A percentile compares a stretch with the other conserved stretches of the same genome.
These are phyloP conservation scores for Xerus inauris DNA, from an alignment of 2,113 vertebrate genomes.

Conservation along the genomic window DNA sequence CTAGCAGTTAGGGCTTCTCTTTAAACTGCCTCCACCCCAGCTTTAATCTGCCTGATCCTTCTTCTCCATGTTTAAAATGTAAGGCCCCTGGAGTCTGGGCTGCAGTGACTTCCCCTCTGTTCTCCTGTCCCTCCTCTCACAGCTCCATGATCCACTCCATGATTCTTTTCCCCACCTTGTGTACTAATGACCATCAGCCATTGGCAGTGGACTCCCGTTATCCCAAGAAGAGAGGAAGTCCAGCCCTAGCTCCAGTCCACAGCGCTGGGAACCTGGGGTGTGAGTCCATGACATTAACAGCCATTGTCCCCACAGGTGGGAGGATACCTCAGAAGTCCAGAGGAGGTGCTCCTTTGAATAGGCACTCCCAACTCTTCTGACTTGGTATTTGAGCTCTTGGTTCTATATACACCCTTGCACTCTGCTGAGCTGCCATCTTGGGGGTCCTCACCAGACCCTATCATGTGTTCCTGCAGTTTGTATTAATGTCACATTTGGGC, in stretches of 20 bases:
- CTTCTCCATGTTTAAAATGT: neutral
- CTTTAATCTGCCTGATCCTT: neutral
- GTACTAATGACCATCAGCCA: neutral
- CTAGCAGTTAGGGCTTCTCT: neutral
- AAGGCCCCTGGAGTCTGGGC: neutral
- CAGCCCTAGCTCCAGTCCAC: neutral
- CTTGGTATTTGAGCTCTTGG: neutral
- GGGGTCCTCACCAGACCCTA: neutral
- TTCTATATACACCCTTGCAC: neutral
- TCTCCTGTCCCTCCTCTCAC: neutral
- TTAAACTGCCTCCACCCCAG: neutral
- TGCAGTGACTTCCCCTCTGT: neutral
- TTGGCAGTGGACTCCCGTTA: neutral
- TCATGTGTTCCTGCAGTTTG: neutral
- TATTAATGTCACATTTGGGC: neutral
- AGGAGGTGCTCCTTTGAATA: neutral
- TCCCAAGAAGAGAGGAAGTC: neutral
- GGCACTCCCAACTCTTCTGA: neutral
- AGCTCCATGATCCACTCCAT: no score
- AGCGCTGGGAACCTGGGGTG: neutral
- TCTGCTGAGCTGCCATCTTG: fast-evolving
- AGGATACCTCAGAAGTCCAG: neutral
- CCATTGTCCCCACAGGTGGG: neutral
- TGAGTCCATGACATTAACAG: neutral
- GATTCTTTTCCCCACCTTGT: neutral